Percentiles rank a stretch among this genome's conserved stretches.
phyloP scores from a whole-genome alignment of 1,140 invertebrate species.

The Scylla paramamosain region DNA sequence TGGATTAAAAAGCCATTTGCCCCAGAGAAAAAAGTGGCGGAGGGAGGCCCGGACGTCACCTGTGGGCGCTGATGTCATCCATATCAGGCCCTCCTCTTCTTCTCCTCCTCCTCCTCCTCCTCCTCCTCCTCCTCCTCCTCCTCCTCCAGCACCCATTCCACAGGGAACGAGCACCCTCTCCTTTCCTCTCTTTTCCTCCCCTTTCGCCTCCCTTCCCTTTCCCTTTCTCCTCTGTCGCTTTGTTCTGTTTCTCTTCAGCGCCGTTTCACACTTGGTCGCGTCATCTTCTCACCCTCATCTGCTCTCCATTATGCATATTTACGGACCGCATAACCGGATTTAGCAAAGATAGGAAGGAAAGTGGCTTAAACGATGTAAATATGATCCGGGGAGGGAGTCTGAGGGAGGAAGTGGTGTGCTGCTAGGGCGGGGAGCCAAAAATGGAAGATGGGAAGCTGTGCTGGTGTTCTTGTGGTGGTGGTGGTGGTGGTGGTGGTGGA shows the following conservation, averaged over 20 bases:
- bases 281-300: neutral
- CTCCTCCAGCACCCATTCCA: neutral
- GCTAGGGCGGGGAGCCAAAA: neutral
- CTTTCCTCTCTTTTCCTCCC: neutral
- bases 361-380: neutral
- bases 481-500: neutral
- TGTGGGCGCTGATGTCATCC: slow-evolving; percentile 58
- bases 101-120: neutral
- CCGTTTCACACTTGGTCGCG: neutral
- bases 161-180: neutral
- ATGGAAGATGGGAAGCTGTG: neutral
- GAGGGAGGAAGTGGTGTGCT: neutral
- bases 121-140: neutral
- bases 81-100: slow-evolving; percentile 43
- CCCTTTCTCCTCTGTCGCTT: neutral
- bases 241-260: neutral
- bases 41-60: slow-evolving; percentile 64
- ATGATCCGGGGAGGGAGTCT: neutral
- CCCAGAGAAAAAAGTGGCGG: slow-evolving; percentile 64
- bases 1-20: slow-evolving; percentile 71
- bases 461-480: neutral
- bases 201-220: neutral
- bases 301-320: neutral
- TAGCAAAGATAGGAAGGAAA: slow-evolving; percentile 4
- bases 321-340: neutral